Conservation (phyloP, 2,888 invertebrate genomes). For the Phragmatobia fuliginosa region DNA sequence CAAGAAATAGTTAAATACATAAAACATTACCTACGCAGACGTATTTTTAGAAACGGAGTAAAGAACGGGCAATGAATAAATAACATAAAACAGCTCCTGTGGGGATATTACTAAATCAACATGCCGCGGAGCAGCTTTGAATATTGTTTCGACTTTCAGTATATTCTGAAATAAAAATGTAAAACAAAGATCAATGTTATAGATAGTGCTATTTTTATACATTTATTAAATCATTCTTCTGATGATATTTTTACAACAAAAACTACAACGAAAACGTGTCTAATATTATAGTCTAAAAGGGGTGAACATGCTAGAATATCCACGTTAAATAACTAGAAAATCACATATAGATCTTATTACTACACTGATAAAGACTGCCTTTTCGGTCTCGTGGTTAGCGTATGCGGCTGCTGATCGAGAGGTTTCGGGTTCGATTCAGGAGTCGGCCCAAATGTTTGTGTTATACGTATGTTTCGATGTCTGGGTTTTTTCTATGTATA, state of each 20-base stretch:
- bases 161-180: not conserved
- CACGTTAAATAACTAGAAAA: too few species aligned
- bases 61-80: not conserved
- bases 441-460: too few species aligned
- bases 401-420: too few species aligned
- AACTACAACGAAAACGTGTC: too few species aligned
- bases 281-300: too few species aligned
- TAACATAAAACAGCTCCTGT: not conserved
- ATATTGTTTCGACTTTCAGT: not conserved
- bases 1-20: not conserved
- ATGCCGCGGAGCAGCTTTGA: not conserved
- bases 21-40: not conserved
- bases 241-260: not conserved
- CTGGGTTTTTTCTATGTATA: too few species aligned
- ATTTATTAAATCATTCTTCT: not conserved
- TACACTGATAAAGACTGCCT: too few species aligned
- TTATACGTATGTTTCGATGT: too few species aligned
- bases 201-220: not conserved
- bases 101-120: not conserved
- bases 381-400: too few species aligned
- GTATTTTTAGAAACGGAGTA: not conserved
- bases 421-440: too few species aligned
- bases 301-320: too few species aligned
- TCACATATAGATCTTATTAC: too few species aligned
- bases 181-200: not conserved